A percentile compares a stretch with the other conserved stretches of the same genome.
Evolutionary conservation across 2,888 invertebrate species (phyloP).

Genomic region (Diploptera punctata): DNA sequence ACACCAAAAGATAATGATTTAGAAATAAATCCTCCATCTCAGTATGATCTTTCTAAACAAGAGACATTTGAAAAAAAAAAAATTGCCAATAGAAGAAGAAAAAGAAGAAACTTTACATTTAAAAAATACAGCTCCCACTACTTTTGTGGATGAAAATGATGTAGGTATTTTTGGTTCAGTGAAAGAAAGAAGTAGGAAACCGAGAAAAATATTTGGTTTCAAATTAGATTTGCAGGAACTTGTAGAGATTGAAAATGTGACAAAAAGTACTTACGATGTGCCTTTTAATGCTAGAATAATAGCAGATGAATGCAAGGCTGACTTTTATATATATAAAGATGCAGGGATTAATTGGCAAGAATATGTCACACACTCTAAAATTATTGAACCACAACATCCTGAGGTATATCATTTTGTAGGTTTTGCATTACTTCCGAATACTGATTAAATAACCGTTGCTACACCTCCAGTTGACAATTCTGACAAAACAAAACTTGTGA

Average conservation of each 20-base stretch:
- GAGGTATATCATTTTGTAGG: too few relatives aligned
- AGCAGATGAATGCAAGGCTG: not conserved
- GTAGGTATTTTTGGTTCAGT: slow-evolving; percentile 44
- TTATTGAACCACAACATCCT: too few relatives aligned
- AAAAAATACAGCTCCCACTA: too few relatives aligned
- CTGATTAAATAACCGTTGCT: too few relatives aligned
- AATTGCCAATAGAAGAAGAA: too few relatives aligned
- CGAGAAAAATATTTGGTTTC: slow-evolving; percentile 40
- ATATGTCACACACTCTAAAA: slow-evolving; percentile 22
- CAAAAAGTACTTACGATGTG: not conserved
- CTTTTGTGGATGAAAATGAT: slow-evolving; percentile 30
- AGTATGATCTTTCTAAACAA: too few relatives aligned
- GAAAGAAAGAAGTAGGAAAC: slow-evolving; percentile 41
- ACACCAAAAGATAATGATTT: not conserved
- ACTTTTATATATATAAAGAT: slow-evolving; percentile 36
- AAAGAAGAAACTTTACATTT: too few relatives aligned
- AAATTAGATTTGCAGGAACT: not conserved
- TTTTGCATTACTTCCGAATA: too few relatives aligned
- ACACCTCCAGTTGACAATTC: too few relatives aligned
- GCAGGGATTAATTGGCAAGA: slow-evolving; percentile 37
- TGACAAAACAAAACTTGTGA: too few relatives aligned
- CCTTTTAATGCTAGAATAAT: not conserved
- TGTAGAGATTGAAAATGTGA: not conserved
- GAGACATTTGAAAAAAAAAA: too few relatives aligned
- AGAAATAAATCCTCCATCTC: not conserved